Base-by-base conservation (phyloP, 2,113 vertebrate species). In the Platysternon megacephalum region DNA sequence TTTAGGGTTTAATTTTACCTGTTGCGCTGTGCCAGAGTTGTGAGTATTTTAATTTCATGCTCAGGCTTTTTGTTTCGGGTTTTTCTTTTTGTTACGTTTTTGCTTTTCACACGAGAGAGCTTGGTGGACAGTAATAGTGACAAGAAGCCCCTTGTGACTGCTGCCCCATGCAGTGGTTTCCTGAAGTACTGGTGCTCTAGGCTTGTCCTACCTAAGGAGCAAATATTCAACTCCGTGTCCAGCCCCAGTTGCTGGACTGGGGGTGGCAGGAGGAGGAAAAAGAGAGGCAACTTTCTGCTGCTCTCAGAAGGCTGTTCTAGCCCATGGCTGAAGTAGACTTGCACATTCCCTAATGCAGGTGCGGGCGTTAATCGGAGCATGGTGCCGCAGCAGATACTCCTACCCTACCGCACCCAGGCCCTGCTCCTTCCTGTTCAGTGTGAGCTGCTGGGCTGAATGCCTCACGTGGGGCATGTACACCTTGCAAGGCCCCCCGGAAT, bases 1-100 rank as follows among this genome's bases (percentile, higher is more conserved):
- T 98, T 97, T 98, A 98, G 98, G 98, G 86, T 98, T 91, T 97
- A 98, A 96, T 98, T 97, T 95, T 98, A 95, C 96, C 97, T 86
- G 97, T 98, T 97, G 95, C 96, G 95, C 98, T 97, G 96, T 97
- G 94, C 98, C 97, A 98, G 82, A 98, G 94, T 97, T 99, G 99
- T 99, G 99, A 99, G 99, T 99, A 99, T 98, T 98, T 98, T 95
- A 91, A 96, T 95, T 97, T 96, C 68, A 86, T 8, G 55, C 91
- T 84, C 96, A 97, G 96, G 96, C 82, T 94, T 97, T 95, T 94
- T 1, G 5, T 96, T 97, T 72, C 92, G 97, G 95, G 95, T 94
- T 2, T 56, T 56, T 44, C 44, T 11, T 28, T 51, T 29, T 24
- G 0, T 85, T 56, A 72, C 32, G 22, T 61, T 89, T 95, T 97